These are phyloP conservation scores for Seira sanloemensis DNA, from an alignment of 2,888 invertebrate genomes.

Conservation along the genomic window DNA sequence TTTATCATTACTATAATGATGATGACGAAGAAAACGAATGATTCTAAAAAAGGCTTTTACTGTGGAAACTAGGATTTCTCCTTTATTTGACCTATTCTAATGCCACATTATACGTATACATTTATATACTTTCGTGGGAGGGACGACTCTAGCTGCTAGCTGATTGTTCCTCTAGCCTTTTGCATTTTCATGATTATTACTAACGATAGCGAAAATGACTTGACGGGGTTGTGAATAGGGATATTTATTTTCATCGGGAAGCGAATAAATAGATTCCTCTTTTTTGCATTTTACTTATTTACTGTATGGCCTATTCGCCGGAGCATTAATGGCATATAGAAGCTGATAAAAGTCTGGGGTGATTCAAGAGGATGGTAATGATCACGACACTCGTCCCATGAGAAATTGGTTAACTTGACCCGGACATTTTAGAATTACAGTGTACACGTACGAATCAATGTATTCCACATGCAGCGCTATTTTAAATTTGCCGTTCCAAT, in stretches of 20 bases:
- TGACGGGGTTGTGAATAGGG: background rate
- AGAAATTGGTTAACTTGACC: conserved; percentile 11
- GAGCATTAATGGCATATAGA: background rate
- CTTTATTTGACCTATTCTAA: conserved; percentile 7
- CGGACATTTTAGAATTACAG: background rate
- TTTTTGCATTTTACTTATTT: conserved; percentile 15
- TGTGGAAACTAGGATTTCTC: background rate
- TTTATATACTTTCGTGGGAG: conserved; percentile 7
- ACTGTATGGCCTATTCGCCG: background rate
- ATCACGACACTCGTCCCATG: conserved; percentile 27
- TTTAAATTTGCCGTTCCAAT: background rate
- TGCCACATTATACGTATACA: conserved; percentile 5
- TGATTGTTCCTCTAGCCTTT: conserved; percentile 20
- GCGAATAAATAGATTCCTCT: conserved; percentile 1
- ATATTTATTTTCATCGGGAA: background rate
- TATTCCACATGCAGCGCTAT: background rate
- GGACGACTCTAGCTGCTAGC: conserved; percentile 7
- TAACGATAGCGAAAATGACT: conserved; percentile 6
- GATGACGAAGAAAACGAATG: conserved; percentile 47
- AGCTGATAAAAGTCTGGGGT: conserved; percentile 19
- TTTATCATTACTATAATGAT: conserved; percentile 53
- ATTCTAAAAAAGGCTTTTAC: conserved; percentile 41
- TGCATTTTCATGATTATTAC: conserved; percentile 49
- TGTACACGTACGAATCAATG: background rate
- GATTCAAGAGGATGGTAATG: conserved; percentile 35